phyloP scores from a whole-genome alignment of 92 coral and sea anemone species.

The Umimayanthus chanpuru region DNA sequence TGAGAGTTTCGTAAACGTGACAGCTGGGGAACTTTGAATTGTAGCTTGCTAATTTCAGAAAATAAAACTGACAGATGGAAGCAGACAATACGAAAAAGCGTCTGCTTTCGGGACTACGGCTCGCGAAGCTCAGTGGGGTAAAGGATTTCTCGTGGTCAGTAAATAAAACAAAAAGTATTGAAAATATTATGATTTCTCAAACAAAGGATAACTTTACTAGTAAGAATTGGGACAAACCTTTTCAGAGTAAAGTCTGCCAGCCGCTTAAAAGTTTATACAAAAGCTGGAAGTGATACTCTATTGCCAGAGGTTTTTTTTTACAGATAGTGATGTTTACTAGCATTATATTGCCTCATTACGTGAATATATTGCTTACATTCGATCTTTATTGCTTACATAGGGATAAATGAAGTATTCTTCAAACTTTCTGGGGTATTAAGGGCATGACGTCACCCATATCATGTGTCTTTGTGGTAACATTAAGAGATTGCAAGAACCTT shows the following conservation, averaged over 20 bases:
- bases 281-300: slow-evolving; percentile 5
- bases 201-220: not conserved
- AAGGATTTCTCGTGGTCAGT: not conserved
- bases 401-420: slow-evolving; percentile 45
- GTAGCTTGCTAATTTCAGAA: slow-evolving; percentile 19
- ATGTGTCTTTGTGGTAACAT: slow-evolving; percentile 38
- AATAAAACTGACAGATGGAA: slow-evolving; percentile 26
- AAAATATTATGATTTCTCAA: slow-evolving; percentile 9
- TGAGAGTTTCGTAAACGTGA: slow-evolving; percentile 3
- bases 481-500: slow-evolving; percentile 33
- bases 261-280: slow-evolving; percentile 13
- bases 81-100: slow-evolving; percentile 9
- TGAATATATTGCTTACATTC: slow-evolving; percentile 46
- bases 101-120: slow-evolving; percentile 14
- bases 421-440: slow-evolving; percentile 44
- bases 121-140: slow-evolving; percentile 1
- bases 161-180: not conserved
- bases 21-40: slow-evolving; percentile 15
- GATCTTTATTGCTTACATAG: slow-evolving; percentile 26
- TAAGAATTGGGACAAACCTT: not conserved
- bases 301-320: not conserved
- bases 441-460: slow-evolving; percentile 44
- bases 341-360: slow-evolving; percentile 34
- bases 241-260: not conserved
- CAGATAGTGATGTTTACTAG: slow-evolving; percentile 1